These are phyloP conservation scores for Clarias platycephalus DNA, from an alignment of 2,797 vertebrate genomes.

Conservation along the genomic window DNA sequence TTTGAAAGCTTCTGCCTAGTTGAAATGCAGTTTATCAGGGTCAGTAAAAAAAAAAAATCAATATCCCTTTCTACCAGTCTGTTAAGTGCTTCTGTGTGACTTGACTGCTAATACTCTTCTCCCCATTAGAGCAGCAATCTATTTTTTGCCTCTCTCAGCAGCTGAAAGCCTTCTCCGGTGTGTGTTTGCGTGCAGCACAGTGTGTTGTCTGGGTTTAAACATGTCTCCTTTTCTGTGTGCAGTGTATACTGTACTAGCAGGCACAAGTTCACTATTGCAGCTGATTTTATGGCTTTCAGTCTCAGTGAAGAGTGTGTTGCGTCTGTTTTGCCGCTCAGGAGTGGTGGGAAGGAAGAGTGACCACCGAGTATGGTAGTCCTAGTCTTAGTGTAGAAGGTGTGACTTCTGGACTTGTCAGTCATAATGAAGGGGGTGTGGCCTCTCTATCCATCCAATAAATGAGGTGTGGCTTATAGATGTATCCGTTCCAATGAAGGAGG, in stretches of 20 bases:
- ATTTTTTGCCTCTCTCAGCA: constrained; percentile 28
- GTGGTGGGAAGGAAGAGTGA: too few relatives aligned
- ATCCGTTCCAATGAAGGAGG: not conserved
- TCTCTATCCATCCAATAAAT: too few relatives aligned
- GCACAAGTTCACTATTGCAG: not conserved
- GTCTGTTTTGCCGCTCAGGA: too few relatives aligned
- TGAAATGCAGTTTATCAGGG: constrained; percentile 64
- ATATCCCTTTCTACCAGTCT: constrained; percentile 60
- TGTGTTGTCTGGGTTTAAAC: constrained; percentile 21
- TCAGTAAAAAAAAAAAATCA: constrained; percentile 68
- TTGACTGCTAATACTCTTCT: constrained; percentile 69
- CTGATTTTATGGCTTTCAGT: not conserved
- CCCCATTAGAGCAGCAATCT: constrained; percentile 27
- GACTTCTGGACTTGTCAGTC: too few relatives aligned
- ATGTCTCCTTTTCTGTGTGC: constrained; percentile 1
- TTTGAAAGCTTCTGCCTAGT: constrained; percentile 56
- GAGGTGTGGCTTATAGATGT: not conserved
- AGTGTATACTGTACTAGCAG: not conserved
- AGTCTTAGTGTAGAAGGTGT: not conserved
- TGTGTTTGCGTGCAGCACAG: constrained; percentile 18
- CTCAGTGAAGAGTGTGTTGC: not conserved
- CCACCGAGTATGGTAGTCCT: too few relatives aligned
- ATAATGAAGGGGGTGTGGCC: not conserved
- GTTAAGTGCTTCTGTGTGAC: constrained; percentile 69
- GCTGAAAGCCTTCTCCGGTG: constrained; percentile 15